Evolutionary conservation across 2,113 vertebrate genomes (phyloP), one percentile per base, ranked within the genome.

Genomic region (Tragelaphus buxtoni): DNA sequence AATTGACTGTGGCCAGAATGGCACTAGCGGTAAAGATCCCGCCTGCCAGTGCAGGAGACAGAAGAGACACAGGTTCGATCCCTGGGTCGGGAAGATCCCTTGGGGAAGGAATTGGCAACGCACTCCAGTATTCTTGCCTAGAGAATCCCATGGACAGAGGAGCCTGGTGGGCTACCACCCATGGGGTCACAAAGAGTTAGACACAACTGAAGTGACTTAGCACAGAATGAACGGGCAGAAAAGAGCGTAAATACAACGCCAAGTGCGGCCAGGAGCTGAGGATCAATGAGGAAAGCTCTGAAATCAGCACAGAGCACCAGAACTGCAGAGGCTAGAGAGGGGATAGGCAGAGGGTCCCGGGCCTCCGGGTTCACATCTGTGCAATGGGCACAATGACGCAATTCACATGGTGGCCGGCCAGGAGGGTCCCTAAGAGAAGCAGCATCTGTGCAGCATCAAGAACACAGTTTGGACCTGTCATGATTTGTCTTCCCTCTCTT

Each of bases 401-500:
- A 0, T 45, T 28, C 20, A 5, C 55, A 49, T 4, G 9, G 74
- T 51, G 14, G 51, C 7, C 0, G 0, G 45, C 49, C 26, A 11
- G 9, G 39, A 39, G 35, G 12, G 1, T 51, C 26, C 72, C 69
- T 2, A 1, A 10, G 83, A 13, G 53, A 84, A 12, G 39, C 1
- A 9, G 61, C n/a, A 1, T 20, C 32, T 9, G 49, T 35, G 18
- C 55, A 17, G 4, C 35, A 16, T 4, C 45, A n/a, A 45, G 42
- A 49, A 9, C 4, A n/a, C 9, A 20, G 22, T 26, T 2, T 3
- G 2, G 7, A 6, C n/a, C 45, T 9, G 0, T 3, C 3, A 0
- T 1, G 18, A 3, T 69, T 42, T 42, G 28, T 60, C n/a, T n/a
- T 35, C 74, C 17, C 9, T 39, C 35, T 56, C 3, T 39, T 9